Percentiles rank a stretch among this genome's conserved stretches.
These are phyloP conservation scores for Tyrophagus putrescentiae DNA, from an alignment of 1,140 invertebrate genomes.

Conservation along the genomic window DNA sequence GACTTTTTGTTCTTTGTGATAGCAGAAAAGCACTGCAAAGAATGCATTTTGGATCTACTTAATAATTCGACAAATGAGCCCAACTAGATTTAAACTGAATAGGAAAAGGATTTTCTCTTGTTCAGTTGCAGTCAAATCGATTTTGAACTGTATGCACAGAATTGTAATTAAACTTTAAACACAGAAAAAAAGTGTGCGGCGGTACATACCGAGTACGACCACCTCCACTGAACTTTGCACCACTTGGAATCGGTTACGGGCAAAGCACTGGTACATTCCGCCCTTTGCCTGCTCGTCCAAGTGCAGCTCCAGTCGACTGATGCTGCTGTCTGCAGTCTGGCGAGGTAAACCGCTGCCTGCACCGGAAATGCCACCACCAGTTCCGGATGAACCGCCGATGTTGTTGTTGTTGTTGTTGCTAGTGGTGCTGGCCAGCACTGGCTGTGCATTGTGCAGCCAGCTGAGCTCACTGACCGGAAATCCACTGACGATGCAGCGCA, in stretches of 20 bases:
- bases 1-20: too few relatives aligned
- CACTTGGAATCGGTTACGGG: conserved; percentile 79
- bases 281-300: conserved; percentile 74
- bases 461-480: conserved; percentile 9
- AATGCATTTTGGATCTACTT: neutral
- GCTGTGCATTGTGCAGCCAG: conserved; percentile 9
- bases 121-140: too few relatives aligned
- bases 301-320: conserved; percentile 24
- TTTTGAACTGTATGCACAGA: too few relatives aligned
- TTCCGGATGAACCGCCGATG: too few relatives aligned
- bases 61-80: neutral
- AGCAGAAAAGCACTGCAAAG: neutral
- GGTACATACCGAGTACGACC: conserved; percentile 33
- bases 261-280: conserved; percentile 95
- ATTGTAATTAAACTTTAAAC: too few relatives aligned
- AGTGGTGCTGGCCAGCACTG: neutral
- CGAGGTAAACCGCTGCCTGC: neutral
- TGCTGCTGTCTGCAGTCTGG: neutral
- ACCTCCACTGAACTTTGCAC: conserved; percentile 34
- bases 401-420: conserved; percentile 7
- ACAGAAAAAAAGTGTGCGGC: too few relatives aligned
- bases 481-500: conserved; percentile 11
- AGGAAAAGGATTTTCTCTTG: too few relatives aligned
- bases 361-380: too few relatives aligned
- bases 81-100: neutral